Conservation (phyloP, 2,888 invertebrate species). For the Ennomos fuscantarius region DNA sequence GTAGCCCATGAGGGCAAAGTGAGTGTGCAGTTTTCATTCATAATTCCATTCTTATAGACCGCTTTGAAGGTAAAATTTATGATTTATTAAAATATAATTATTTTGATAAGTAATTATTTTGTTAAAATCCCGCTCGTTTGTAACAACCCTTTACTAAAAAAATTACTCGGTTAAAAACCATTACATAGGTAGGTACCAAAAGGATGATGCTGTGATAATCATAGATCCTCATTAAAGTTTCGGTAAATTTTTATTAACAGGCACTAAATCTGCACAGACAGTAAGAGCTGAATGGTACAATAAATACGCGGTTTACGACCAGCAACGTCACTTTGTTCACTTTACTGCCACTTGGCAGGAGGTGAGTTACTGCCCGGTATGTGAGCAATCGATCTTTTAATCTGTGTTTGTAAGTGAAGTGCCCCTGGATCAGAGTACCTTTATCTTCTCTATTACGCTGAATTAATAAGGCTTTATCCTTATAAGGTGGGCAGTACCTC, state of each 20-base stretch:
- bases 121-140: no score
- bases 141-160: no score
- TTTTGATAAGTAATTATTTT: no score
- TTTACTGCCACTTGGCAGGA: slow-evolving; percentile 7
- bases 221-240: not conserved
- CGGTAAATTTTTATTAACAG: slow-evolving; percentile 1
- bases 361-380: slow-evolving; percentile 1
- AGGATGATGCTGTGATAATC: not conserved
- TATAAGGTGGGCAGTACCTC: no score
- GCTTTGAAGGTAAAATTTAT: slow-evolving; percentile 4
- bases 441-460: no score
- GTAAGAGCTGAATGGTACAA: slow-evolving; percentile 10
- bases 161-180: no score
- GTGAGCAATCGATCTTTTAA: not conserved
- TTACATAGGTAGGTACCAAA: no score
- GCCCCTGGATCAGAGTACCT: no score
- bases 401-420: no score
- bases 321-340: slow-evolving; percentile 6
- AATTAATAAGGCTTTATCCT: no score
- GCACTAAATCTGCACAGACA: slow-evolving; percentile 20
- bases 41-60: not conserved
- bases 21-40: no score
- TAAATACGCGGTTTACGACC: slow-evolving; percentile 17
- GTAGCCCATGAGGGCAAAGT: no score
- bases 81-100: not conserved